Percentiles rank a stretch among this genome's conserved stretches.
Conservation (phyloP, 2,113 vertebrate species). For the Seriola aureovittata region DNA sequence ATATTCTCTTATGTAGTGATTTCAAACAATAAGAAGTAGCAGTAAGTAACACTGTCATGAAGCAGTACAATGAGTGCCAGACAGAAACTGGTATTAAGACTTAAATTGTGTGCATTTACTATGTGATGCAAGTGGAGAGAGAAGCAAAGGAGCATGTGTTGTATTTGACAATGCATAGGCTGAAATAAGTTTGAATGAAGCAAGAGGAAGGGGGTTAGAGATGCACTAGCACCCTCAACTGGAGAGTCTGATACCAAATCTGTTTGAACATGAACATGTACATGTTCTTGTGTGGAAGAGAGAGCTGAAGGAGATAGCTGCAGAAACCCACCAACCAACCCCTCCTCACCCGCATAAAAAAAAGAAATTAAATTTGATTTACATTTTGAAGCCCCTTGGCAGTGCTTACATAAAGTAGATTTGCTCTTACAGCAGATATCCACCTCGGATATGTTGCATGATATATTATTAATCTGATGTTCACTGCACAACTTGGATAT, state of each 20-base stretch:
- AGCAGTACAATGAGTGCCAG: background rate
- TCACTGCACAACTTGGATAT: background rate
- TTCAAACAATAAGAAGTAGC: background rate
- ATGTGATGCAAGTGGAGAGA: background rate
- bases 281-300: background rate
- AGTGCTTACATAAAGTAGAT: slow-evolving; percentile 24
- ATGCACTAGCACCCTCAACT: slow-evolving; percentile 74
- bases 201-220: slow-evolving; percentile 38
- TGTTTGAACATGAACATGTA: background rate
- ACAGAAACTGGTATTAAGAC: background rate
- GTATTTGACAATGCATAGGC: background rate
- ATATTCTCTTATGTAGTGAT: slow-evolving; percentile 1
- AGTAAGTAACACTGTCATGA: background rate
- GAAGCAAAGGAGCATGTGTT: background rate
- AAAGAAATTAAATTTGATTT: background rate
- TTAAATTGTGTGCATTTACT: background rate
- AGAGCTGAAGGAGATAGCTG: too few species aligned
- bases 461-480: slow-evolving; percentile 18
- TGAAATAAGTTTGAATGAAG: background rate
- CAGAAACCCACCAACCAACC: background rate
- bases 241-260: slow-evolving; percentile 44
- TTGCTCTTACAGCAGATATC: slow-evolving; percentile 20
- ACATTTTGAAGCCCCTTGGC: slow-evolving; percentile 9
- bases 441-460: background rate
- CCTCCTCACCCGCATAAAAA: too few species aligned